Conservation (phyloP, 2,113 vertebrate genomes). For the Turdus rufiventris region DNA sequence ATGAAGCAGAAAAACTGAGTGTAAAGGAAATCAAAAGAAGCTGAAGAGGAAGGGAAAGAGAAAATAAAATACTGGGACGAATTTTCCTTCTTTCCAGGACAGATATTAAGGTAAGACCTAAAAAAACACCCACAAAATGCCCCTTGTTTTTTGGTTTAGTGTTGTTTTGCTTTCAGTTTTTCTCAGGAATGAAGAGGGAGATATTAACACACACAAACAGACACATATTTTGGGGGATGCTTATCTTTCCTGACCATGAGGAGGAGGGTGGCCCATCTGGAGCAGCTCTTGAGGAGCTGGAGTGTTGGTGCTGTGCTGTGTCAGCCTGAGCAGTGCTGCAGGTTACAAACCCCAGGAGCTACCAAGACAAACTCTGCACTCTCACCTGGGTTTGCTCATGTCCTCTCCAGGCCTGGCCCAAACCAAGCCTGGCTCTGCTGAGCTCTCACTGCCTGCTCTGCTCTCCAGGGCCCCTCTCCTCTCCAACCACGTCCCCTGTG, state of each 20-base stretch:
- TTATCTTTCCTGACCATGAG: accelerated
- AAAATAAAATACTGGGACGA: neutral
- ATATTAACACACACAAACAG: neutral
- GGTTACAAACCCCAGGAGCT: neutral
- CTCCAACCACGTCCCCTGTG: accelerated
- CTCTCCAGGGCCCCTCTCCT: neutral
- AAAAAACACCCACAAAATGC: neutral
- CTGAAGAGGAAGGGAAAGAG: neutral
- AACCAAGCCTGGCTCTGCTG: neutral
- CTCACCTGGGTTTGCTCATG: neutral
- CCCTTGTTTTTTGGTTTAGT: neutral
- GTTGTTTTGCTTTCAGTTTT: neutral
- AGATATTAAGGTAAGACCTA: neutral
- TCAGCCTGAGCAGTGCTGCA: neutral
- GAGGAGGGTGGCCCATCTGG: neutral
- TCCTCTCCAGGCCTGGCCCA: neutral
- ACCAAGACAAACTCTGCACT: neutral
- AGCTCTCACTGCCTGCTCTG: neutral
- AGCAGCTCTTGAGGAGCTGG: neutral
- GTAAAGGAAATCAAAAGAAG: neutral
- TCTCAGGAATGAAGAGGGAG: neutral
- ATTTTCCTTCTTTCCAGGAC: neutral
- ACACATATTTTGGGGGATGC: neutral
- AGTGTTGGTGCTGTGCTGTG: neutral
- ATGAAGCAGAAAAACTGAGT: neutral